phyloP scores from a whole-genome alignment of 2,797 vertebrate genomes.

The Phoebastria nigripes region DNA sequence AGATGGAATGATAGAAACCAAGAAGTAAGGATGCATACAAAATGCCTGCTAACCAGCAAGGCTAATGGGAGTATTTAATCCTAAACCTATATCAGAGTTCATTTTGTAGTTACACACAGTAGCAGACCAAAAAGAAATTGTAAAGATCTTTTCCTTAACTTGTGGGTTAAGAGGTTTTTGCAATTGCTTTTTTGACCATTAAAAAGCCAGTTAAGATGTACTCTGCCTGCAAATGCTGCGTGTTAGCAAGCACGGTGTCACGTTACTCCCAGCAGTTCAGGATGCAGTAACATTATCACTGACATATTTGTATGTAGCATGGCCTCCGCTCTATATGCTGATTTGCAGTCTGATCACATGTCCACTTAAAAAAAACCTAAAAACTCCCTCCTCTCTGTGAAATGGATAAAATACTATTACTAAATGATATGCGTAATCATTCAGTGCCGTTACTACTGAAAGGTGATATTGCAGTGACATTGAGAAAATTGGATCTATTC shows the following conservation, averaged over 20 bases:
- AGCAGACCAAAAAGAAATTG: neutral
- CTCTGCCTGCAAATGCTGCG: neutral
- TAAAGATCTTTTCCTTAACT: neutral
- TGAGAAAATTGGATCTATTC: conserved; percentile 83
- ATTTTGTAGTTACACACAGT: neutral
- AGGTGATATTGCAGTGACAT: conserved; percentile 83
- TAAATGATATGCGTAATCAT: conserved; percentile 82
- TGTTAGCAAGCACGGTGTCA: conserved; percentile 1
- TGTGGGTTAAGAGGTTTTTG: neutral
- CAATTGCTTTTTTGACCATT: conserved; percentile 10
- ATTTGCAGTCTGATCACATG: conserved; percentile 81
- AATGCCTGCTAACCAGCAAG: neutral
- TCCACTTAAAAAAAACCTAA: conserved; percentile 66
- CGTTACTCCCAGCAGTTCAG: conserved; percentile 30
- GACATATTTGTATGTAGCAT: conserved; percentile 69
- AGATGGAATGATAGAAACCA: conserved; percentile 30
- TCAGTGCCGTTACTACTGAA: conserved; percentile 73
- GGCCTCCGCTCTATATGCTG: conserved; percentile 58
- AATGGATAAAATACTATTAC: conserved; percentile 79
- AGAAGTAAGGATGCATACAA: neutral
- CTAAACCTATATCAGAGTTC: neutral
- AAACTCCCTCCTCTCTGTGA: conserved; percentile 13
- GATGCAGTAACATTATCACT: conserved; percentile 19
- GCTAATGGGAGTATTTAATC: conserved; percentile 13
- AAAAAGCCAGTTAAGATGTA: neutral